Percentiles rank a stretch among this genome's conserved stretches.
Conservation (phyloP, 1,140 invertebrate species). For the Drosophila ananassae region DNA sequence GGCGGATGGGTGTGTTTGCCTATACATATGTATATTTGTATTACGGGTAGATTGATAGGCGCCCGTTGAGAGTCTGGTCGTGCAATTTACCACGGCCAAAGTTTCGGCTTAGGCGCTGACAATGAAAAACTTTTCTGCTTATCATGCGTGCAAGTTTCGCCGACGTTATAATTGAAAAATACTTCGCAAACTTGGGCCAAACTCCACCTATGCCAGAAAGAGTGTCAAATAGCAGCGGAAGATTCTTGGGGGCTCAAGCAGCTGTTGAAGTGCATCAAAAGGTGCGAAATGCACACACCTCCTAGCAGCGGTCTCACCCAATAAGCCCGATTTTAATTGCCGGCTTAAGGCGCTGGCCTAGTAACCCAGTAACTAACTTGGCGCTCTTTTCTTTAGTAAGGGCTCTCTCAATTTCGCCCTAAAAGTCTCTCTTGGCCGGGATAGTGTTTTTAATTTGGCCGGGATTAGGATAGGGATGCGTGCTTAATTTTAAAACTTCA, state of each 20-base stretch:
- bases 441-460: constrained; percentile 71
- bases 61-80: constrained; percentile 34
- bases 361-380: constrained; percentile 51
- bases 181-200: constrained; percentile 59
- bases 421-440: constrained; percentile 29
- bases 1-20: neutral
- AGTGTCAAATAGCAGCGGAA: constrained; percentile 69
- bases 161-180: constrained; percentile 80
- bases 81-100: constrained; percentile 32
- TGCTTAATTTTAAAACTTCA: constrained; percentile 63
- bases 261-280: constrained; percentile 60
- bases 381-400: constrained; percentile 5
- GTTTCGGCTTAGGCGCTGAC: constrained; percentile 65
- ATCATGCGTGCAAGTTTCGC: constrained; percentile 76
- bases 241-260: constrained; percentile 17
- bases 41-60: constrained; percentile 65
- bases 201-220: constrained; percentile 25
- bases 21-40: neutral
- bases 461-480: constrained; percentile 60
- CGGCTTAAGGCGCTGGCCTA: constrained; percentile 62
- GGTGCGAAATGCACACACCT: constrained; percentile 56
- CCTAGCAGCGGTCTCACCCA: constrained; percentile 30
- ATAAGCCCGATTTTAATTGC: constrained; percentile 72
- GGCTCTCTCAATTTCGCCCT: neutral
- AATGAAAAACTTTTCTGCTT: constrained; percentile 73